Percentiles rank a stretch among this genome's conserved stretches.
phyloP scores from a whole-genome alignment of 1,140 invertebrate species.

The Sycophila sp. region DNA sequence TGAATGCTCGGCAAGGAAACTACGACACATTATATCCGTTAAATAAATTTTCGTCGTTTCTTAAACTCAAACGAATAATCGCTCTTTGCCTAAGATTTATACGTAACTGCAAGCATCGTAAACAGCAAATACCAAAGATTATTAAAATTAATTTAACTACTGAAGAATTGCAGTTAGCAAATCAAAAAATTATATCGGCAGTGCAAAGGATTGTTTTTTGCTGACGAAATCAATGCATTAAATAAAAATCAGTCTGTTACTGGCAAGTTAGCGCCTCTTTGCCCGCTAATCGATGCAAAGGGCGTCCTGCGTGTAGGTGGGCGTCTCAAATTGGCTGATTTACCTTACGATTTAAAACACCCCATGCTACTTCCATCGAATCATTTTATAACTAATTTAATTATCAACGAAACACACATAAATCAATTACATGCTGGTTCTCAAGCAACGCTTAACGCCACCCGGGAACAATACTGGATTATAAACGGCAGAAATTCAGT shows the following conservation, averaged over 20 bases:
- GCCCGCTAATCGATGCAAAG: conserved; percentile 30
- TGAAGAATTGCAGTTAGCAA: not conserved
- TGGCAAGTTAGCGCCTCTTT: too few species aligned
- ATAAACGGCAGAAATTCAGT: conserved; percentile 19
- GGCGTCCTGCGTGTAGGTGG: conserved; percentile 37
- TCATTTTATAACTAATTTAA: conserved; percentile 34
- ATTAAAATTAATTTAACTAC: not conserved
- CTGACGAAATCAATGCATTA: too few species aligned
- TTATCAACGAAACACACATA: conserved; percentile 45
- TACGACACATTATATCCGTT: not conserved
- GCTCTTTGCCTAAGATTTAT: not conserved
- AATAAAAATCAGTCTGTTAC: too few species aligned
- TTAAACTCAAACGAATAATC: not conserved
- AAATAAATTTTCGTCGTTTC: not conserved
- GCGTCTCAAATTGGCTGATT: conserved; percentile 13
- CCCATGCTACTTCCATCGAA: conserved; percentile 48
- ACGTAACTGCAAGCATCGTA: too few species aligned
- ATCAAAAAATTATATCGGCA: not conserved
- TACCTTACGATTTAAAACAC: conserved; percentile 31
- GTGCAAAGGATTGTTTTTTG: not conserved
- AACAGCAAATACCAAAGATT: not conserved
- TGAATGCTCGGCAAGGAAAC: not conserved
- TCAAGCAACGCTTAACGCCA: conserved; percentile 3
- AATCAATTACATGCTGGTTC: conserved; percentile 52
- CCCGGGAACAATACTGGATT: conserved; percentile 38